Evolutionary conservation across 2,113 vertebrate genomes (phyloP), one percentile per base, ranked within the genome.

Genomic region (Cochlearius cochlearius): DNA sequence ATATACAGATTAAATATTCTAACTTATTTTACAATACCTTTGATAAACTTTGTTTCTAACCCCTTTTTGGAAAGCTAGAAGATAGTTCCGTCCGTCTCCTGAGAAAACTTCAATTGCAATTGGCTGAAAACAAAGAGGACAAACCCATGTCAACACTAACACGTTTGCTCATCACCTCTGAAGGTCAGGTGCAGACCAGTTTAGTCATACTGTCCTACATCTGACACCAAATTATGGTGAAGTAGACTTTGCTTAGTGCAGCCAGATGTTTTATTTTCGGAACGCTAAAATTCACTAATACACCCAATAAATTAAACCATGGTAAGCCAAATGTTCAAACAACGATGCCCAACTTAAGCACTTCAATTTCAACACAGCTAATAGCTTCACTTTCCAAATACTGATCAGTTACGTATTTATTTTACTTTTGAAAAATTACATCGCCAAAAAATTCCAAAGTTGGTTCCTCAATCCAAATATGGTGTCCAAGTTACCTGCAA

Each of bases 21-120:
- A 76, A 53, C 23, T 92, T 52, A 55, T 86, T 78, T 92, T 45
- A 83, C 84, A 62, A 64, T 98, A 99, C 99, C 99, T 99, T 97
- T 99, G 99, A 97, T 99, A 99, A 90, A 99, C 99, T 98, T 99
- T 99, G 98, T 99, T 99, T 94, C 99, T 98, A 73, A 99, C 98
- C 71, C 99, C 99, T 94, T 99, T 99, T 95, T 99, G 99, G 97
- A 99, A 99, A 81, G 99, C 98, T 41, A 99, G 96, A 93, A 99
- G 98, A 96, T 99, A 99, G 98, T 99, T 99, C 69, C 99, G 98
- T 72, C 99, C 99, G 1, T 99, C 99, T n/a, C 99, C 99, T 50
- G 99, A 99, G 98, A 99, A 99, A 77, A 99, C 99, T 97, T 99
- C 99, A 68, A 99, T 98, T 41, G 99, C 99, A 97, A 99, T 99